These are phyloP conservation scores for Petroica traversi DNA, from an alignment of 2,113 vertebrate genomes.

Conservation along the genomic window DNA sequence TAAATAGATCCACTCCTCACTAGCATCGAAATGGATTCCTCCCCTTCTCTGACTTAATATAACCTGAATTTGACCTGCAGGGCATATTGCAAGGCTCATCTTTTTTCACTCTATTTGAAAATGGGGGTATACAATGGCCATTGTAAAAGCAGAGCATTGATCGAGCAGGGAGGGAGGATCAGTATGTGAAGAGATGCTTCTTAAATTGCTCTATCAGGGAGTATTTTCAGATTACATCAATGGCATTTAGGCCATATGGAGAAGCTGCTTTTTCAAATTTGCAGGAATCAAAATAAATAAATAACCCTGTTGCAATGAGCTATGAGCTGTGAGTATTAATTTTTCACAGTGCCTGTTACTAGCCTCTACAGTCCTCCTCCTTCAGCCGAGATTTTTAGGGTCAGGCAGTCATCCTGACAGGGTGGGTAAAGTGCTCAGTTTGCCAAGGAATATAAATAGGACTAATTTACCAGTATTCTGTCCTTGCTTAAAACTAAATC, in stretches of 20 bases:
- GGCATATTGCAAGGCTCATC: conserved; percentile 35
- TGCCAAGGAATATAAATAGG: conserved; percentile 16
- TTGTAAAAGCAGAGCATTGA: conserved; percentile 40
- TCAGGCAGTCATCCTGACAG: background rate
- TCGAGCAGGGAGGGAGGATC: background rate
- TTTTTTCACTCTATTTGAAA: conserved; percentile 48
- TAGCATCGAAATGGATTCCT: conserved; percentile 46
- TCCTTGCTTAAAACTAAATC: background rate
- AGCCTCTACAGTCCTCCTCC: background rate
- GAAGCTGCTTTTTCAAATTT: background rate
- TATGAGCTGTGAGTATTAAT: background rate
- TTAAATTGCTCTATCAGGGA: background rate
- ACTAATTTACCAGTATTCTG: background rate
- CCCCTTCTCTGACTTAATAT: conserved; percentile 47
- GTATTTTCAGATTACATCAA: background rate
- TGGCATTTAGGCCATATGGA: background rate
- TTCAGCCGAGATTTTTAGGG: background rate
- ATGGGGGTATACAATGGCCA: background rate
- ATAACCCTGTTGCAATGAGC: background rate
- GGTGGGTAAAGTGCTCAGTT: background rate
- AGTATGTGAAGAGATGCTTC: background rate
- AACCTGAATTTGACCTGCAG: conserved; percentile 58
- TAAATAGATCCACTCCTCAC: conserved; percentile 42
- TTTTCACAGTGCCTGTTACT: background rate
- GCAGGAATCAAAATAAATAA: conserved; percentile 37